Percentiles rank a stretch among this genome's conserved stretches.
These are phyloP conservation scores for Nibea albiflora DNA, from an alignment of 2,113 vertebrate species.

Conservation along the genomic window DNA sequence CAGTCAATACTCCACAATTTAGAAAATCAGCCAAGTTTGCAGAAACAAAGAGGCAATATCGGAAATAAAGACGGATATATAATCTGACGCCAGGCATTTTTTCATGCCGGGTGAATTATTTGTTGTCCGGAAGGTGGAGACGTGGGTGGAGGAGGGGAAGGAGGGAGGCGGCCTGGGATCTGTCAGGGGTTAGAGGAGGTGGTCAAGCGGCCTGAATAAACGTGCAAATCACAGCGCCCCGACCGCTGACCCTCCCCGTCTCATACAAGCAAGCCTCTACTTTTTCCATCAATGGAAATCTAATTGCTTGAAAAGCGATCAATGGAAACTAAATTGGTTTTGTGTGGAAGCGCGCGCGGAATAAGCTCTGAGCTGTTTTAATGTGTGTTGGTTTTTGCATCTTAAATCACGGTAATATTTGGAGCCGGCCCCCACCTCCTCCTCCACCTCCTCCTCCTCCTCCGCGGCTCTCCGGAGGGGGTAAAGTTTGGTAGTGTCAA, in stretches of 20 bases:
- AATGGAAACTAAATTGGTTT: conserved; percentile 86
- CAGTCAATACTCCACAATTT: conserved; percentile 86
- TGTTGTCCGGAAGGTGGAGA: conserved; percentile 72
- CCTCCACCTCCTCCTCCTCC: too few species aligned
- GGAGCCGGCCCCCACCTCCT: conserved; percentile 39
- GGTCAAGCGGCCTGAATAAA: conserved; percentile 80
- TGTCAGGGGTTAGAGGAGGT: conserved; percentile 75
- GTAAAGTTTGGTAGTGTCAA: conserved; percentile 68
- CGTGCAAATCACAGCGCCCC: conserved; percentile 78
- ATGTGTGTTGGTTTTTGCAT: conserved; percentile 83
- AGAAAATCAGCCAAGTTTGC: conserved; percentile 87
- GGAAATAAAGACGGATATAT: conserved; percentile 85
- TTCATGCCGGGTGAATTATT: conserved; percentile 79
- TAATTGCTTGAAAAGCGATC: conserved; percentile 84
- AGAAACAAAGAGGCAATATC: conserved; percentile 84
- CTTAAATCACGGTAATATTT: conserved; percentile 82
- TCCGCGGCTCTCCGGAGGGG: conserved; percentile 54
- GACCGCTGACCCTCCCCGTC: conserved; percentile 71
- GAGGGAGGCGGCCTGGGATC: conserved; percentile 52
- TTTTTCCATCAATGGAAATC: conserved; percentile 85
- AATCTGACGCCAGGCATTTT: conserved; percentile 79
- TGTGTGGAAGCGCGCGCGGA: conserved; percentile 76
- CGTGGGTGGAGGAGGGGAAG: conserved; percentile 18
- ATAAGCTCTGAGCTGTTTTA: conserved; percentile 81
- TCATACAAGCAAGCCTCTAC: conserved; percentile 75